These are phyloP conservation scores for Eupithecia subumbrata DNA, from an alignment of 2,888 invertebrate species.

Conservation along the genomic window DNA sequence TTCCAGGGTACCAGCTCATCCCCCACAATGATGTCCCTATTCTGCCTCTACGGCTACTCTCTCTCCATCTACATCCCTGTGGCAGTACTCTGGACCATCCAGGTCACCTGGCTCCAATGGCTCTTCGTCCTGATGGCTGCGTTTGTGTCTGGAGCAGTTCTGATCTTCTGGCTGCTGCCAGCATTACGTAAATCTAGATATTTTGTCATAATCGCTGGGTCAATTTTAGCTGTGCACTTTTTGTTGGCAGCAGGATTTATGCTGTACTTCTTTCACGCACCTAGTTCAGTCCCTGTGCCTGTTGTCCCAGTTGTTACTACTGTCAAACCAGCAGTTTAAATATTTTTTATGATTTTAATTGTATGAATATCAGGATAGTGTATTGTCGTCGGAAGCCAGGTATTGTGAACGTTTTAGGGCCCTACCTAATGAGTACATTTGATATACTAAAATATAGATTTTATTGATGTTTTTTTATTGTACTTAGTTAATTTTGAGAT, in stretches of 20 bases:
- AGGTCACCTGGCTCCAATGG: conserved; percentile 94
- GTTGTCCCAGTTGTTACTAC: conserved; percentile 43
- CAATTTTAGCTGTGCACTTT: conserved; percentile 91
- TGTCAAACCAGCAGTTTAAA: conserved; percentile 40
- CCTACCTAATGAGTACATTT: background rate
- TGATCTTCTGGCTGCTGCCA: conserved; percentile 92
- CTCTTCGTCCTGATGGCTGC: conserved; percentile 91
- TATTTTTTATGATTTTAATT: background rate
- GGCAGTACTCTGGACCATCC: conserved; percentile 96
- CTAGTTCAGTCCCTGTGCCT: conserved; percentile 52
- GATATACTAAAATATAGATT: conserved; percentile 3
- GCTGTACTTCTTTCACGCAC: conserved; percentile 90
- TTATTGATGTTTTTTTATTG: background rate
- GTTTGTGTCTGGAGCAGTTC: conserved; percentile 91
- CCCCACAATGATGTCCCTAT: conserved; percentile 91
- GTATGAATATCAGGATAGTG: background rate
- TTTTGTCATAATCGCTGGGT: conserved; percentile 70
- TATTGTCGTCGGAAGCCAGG: background rate
- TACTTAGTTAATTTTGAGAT: background rate
- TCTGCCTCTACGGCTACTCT: conserved; percentile 98
- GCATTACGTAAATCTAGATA: conserved; percentile 87
- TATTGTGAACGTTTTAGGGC: conserved; percentile 3
- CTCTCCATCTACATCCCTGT: conserved; percentile 97
- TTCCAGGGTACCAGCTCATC: conserved; percentile 74
- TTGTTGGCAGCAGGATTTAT: conserved; percentile 94